Evolutionary conservation across 2,888 invertebrate species (phyloP).

Genomic region (Elysia crispata): DNA sequence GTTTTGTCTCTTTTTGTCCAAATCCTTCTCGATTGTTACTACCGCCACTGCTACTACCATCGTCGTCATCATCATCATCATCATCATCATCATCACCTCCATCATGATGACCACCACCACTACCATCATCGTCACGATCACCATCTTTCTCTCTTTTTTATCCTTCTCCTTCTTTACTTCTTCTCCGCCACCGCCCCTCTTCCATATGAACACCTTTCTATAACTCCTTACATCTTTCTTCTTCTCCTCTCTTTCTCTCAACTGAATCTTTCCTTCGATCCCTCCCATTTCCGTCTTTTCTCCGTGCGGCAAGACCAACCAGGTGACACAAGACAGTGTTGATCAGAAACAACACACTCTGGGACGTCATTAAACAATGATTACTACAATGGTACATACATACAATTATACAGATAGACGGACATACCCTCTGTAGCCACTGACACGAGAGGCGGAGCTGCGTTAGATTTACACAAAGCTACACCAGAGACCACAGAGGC

Average conservation of each 20-base stretch:
- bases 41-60: neutral
- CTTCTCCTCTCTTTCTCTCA: slow-evolving; percentile 23
- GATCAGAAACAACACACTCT: too few species aligned
- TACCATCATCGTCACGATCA: neutral
- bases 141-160: neutral
- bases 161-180: slow-evolving; percentile 1
- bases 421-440: too few species aligned
- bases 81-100: slow-evolving; percentile 10
- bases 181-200: neutral
- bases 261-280: slow-evolving; percentile 10
- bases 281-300: neutral
- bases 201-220: neutral
- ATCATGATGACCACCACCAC: neutral
- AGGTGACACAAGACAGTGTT: too few species aligned
- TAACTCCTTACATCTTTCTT: neutral
- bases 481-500: too few species aligned
- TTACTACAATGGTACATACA: too few species aligned
- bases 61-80: slow-evolving; percentile 13
- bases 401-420: too few species aligned
- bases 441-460: too few species aligned
- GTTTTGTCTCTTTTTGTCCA: too few species aligned
- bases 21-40: too few species aligned
- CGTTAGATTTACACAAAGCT: too few species aligned
- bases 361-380: too few species aligned
- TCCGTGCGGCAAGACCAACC: too few species aligned